These are phyloP conservation scores for Protomyctophum bolini DNA, from an alignment of 2,113 vertebrate genomes.

Conservation along the genomic window DNA sequence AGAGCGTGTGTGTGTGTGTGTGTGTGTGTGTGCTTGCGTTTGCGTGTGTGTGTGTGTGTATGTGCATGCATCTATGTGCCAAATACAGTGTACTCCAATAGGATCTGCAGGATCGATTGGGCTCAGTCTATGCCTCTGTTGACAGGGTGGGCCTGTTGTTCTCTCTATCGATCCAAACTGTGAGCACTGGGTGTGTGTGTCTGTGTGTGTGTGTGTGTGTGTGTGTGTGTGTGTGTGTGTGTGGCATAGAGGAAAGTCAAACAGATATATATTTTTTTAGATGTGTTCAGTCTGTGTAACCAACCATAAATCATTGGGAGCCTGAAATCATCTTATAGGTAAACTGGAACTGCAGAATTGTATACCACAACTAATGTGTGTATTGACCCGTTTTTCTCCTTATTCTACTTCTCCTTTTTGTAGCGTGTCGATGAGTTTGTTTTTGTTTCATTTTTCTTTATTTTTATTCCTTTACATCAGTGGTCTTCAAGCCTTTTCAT, in stretches of 20 bases:
- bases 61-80: neutral
- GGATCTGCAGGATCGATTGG: slow-evolving; percentile 61
- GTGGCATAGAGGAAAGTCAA: neutral
- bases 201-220: neutral
- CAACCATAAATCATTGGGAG: neutral
- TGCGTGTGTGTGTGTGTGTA: slow-evolving; percentile 25
- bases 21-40: slow-evolving; percentile 7
- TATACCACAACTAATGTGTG: too few species aligned
- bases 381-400: too few species aligned
- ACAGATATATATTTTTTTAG: neutral
- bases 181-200: slow-evolving; percentile 16
- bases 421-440: too few species aligned
- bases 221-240: neutral
- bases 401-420: too few species aligned
- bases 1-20: slow-evolving; percentile 13
- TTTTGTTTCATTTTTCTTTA: too few species aligned
- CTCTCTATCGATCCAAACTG: slow-evolving; percentile 58
- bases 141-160: slow-evolving; percentile 55
- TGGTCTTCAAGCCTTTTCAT: too few species aligned
- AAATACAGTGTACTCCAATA: slow-evolving; percentile 64
- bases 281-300: neutral
- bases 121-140: slow-evolving; percentile 62
- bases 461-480: too few species aligned
- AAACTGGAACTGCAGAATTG: too few species aligned
- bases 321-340: too few species aligned